Evolutionary conservation across 2,113 vertebrate genomes (phyloP).

Genomic region (human (Homo sapiens)): DNA sequence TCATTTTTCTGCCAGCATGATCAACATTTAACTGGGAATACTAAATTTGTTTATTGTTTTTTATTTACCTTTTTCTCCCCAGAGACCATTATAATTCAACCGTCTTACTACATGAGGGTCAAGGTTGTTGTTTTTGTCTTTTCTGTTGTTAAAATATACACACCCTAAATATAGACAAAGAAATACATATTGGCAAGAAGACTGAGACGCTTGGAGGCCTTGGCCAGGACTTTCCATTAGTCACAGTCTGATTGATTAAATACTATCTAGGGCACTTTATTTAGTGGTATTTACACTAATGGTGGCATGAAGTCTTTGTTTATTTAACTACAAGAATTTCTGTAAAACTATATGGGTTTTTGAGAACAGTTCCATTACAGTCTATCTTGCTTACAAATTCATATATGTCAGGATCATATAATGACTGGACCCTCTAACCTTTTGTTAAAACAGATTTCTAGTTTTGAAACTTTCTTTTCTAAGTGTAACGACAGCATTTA

Average conservation of each 20-base stretch:
- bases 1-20: neutral
- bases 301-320: neutral
- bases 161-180: neutral
- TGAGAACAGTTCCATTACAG: neutral
- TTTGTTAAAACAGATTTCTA: constrained; percentile 40
- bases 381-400: neutral
- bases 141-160: neutral
- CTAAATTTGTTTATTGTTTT: neutral
- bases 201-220: neutral
- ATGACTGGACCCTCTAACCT: neutral
- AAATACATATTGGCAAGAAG: neutral
- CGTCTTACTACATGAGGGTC: neutral
- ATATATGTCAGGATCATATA: neutral
- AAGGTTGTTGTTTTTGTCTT: neutral
- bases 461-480: constrained; percentile 26
- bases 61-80: neutral
- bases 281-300: neutral
- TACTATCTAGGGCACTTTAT: neutral
- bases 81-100: neutral
- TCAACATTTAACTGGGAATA: neutral
- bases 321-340: neutral
- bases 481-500: constrained; percentile 29
- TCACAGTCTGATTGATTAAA: neutral
- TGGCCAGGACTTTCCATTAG: neutral
- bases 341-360: neutral